Evolutionary conservation across 2,888 invertebrate species (phyloP).

Genomic region (Lamellibrachia satsuma): DNA sequence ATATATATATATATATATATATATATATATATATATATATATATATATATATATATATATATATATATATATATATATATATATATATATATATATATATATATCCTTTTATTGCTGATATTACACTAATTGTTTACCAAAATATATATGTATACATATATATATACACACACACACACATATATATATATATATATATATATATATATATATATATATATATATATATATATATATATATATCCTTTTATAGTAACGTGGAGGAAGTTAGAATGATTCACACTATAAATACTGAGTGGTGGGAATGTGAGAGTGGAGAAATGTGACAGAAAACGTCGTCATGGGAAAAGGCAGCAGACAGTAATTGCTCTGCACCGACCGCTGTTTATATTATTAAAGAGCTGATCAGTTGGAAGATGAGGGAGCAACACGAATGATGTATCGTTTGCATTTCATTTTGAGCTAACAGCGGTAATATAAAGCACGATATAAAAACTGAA

Average conservation of each 20-base stretch:
- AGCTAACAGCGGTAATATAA: neutral
- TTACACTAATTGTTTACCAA: neutral
- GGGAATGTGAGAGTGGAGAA: neutral
- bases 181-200: neutral
- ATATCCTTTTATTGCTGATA: neutral
- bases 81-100: slow-evolving; percentile 20
- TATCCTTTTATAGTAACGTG: neutral
- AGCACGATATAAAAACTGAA: neutral
- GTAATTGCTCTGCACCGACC: neutral
- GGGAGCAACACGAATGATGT: neutral
- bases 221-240: neutral
- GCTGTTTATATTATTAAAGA: slow-evolving; percentile 1
- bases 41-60: slow-evolving; percentile 33
- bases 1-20: slow-evolving; percentile 23
- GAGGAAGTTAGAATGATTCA: neutral
- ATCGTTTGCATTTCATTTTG: neutral
- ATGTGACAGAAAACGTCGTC: neutral
- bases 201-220: neutral
- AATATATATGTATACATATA: slow-evolving; percentile 29
- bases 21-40: slow-evolving; percentile 35
- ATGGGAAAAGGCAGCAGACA: neutral
- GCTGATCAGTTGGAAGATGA: neutral
- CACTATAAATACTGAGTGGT: neutral
- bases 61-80: slow-evolving; percentile 30
- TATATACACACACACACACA: neutral